These are phyloP conservation scores for Aphidius ervi DNA, from an alignment of 1,140 invertebrate genomes.

Conservation along the genomic window DNA sequence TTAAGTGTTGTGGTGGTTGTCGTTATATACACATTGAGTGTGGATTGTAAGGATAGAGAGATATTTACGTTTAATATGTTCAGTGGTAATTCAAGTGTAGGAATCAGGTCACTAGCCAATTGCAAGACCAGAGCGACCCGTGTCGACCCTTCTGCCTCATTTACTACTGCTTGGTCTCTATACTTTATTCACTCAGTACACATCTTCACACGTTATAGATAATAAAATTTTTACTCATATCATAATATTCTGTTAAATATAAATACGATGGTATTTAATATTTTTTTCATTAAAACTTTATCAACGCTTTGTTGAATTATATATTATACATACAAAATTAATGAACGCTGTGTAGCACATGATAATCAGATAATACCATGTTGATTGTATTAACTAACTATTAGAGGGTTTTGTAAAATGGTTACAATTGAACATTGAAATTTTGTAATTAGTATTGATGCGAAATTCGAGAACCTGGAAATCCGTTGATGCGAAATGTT, in stretches of 20 bases:
- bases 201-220: no score
- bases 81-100: slow-evolving; percentile 22
- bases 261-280: no score
- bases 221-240: no score
- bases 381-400: neutral
- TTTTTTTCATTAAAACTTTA: no score
- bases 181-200: neutral
- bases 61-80: slow-evolving; percentile 25
- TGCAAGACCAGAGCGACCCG: slow-evolving; percentile 9
- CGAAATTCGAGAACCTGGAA: neutral
- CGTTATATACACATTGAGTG: neutral
- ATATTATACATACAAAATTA: no score
- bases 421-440: slow-evolving; percentile 6
- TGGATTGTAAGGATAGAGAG: no score
- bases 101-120: slow-evolving; percentile 35
- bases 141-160: slow-evolving; percentile 11
- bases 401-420: neutral
- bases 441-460: slow-evolving; percentile 10
- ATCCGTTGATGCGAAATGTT: slow-evolving; percentile 3
- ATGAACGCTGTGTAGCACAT: no score
- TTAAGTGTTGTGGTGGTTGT: slow-evolving; percentile 1
- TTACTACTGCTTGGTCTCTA: neutral
- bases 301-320: no score
- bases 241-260: no score
- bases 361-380: neutral